These are phyloP conservation scores for Xyliphius kryptos DNA, from an alignment of 2,113 vertebrate species.

Conservation along the genomic window DNA sequence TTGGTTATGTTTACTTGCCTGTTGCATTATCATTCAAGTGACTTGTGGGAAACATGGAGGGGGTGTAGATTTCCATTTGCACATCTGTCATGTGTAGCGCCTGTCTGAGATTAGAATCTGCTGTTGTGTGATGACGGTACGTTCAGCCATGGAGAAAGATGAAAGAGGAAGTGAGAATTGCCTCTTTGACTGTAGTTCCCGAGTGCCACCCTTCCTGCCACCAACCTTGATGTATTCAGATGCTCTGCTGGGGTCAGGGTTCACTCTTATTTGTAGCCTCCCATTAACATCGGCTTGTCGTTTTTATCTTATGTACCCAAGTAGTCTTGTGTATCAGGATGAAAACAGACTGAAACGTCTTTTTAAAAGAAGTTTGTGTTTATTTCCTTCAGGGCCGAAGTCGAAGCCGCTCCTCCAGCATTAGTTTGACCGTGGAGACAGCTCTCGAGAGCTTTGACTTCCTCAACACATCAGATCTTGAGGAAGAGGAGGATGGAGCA, in stretches of 20 bases:
- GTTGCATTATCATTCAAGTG: no score
- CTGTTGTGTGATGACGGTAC: not conserved
- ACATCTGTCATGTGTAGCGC: not conserved
- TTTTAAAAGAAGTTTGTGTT: not conserved
- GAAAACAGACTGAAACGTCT: no score
- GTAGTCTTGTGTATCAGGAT: no score
- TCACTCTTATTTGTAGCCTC: not conserved
- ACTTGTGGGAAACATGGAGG: not conserved
- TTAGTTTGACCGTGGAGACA: constrained; percentile 85
- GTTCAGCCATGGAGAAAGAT: constrained; percentile 10
- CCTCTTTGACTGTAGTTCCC: not conserved
- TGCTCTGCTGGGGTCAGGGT: not conserved
- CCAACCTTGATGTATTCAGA: not conserved
- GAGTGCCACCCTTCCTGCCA: constrained; percentile 29
- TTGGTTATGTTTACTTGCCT: no score
- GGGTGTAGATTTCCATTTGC: constrained; percentile 4
- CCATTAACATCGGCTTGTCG: no score
- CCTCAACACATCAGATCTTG: constrained; percentile 82
- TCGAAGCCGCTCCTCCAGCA: constrained; percentile 80
- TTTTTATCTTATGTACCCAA: no score
- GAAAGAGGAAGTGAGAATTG: not conserved
- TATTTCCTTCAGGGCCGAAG: constrained; percentile 62
- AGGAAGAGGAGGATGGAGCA: constrained; percentile 48
- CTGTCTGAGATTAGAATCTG: constrained; percentile 10
- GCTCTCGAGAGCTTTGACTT: constrained; percentile 94